These are phyloP conservation scores for Nerophis ophidion DNA, from an alignment of 2,113 vertebrate genomes.

Conservation along the genomic window DNA sequence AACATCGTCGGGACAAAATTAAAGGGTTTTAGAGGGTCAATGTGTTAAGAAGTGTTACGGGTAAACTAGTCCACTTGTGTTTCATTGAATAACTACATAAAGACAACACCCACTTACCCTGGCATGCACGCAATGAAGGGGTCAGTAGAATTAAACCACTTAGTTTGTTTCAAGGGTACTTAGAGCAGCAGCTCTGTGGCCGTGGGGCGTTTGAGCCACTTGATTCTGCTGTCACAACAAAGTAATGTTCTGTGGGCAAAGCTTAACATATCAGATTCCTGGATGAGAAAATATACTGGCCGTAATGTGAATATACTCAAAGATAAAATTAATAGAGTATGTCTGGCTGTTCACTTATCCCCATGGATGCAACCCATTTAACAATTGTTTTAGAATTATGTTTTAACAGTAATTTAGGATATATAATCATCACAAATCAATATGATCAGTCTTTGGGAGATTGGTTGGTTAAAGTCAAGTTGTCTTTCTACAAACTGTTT, in stretches of 20 bases:
- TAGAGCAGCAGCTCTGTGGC: constrained; percentile 57
- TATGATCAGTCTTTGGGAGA: not conserved
- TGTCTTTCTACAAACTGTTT: too few species aligned
- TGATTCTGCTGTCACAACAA: constrained; percentile 63
- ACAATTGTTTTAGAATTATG: not conserved
- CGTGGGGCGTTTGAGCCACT: constrained; percentile 50
- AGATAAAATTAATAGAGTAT: constrained; percentile 56
- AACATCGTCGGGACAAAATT: not conserved
- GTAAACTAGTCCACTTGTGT: constrained; percentile 25
- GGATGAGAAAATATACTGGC: constrained; percentile 57
- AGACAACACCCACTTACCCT: constrained; percentile 3
- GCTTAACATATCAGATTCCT: constrained; percentile 38
- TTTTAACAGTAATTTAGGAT: not conserved
- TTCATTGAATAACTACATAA: constrained; percentile 14
- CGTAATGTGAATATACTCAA: constrained; percentile 39
- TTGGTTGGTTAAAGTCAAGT: not conserved
- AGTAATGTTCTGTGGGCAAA: constrained; percentile 54
- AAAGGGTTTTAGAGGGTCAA: not conserved
- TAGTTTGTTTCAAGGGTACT: constrained; percentile 54
- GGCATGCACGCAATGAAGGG: constrained; percentile 4
- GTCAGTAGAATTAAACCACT: constrained; percentile 52
- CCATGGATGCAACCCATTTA: constrained; percentile 7
- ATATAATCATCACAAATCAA: not conserved
- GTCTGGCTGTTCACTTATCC: constrained; percentile 33
- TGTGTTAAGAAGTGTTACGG: not conserved